Conservation (phyloP, 2,888 invertebrate species). For the Diloba caeruleocephala region DNA sequence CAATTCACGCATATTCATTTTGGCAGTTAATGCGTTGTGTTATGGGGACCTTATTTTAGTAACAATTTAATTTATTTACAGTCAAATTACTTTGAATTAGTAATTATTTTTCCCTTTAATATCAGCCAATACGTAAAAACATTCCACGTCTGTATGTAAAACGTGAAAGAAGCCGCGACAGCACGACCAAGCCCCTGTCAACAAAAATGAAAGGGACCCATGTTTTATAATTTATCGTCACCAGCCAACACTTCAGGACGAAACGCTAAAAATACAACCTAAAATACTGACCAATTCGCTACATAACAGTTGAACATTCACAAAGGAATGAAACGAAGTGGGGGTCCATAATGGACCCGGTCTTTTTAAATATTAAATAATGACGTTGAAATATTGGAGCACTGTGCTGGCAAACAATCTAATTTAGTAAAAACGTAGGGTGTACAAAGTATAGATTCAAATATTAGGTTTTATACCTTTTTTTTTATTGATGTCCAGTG, state of each 20-base stretch:
- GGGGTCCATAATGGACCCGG: slow-evolving; percentile 39
- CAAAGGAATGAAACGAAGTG: slow-evolving; percentile 39
- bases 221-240: slow-evolving; percentile 50
- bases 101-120: too few relatives aligned
- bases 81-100: too few relatives aligned
- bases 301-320: slow-evolving; percentile 42
- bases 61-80: too few relatives aligned
- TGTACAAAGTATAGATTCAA: not conserved
- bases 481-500: too few relatives aligned
- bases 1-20: too few relatives aligned
- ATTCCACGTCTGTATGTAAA: slow-evolving; percentile 32
- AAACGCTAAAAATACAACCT: slow-evolving; percentile 42
- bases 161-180: slow-evolving; percentile 31
- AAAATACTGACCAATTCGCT: slow-evolving; percentile 40
- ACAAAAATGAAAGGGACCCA: slow-evolving; percentile 45
- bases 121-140: slow-evolving; percentile 25
- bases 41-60: too few relatives aligned
- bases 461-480: too few relatives aligned
- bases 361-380: slow-evolving; percentile 59
- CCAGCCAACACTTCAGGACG: slow-evolving; percentile 43
- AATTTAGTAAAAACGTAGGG: slow-evolving; percentile 20
- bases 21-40: too few relatives aligned
- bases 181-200: slow-evolving; percentile 37
- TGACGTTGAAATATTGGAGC: slow-evolving; percentile 33
- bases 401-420: slow-evolving; percentile 21